Base-by-base conservation (phyloP, 2,888 invertebrate species). In the Ptychoptera contaminata region DNA sequence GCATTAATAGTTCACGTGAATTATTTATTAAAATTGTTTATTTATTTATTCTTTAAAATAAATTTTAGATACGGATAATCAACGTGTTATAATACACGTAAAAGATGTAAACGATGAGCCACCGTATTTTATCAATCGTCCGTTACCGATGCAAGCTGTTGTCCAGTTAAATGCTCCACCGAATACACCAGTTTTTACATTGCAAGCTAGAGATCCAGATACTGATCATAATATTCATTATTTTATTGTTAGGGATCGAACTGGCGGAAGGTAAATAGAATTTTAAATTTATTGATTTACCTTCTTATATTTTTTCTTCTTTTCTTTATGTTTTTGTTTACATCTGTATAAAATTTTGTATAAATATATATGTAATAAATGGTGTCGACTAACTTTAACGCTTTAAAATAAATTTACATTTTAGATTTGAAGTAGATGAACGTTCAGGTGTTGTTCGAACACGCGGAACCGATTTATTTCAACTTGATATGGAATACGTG, bases 91-190 rank as follows among this genome's bases (percentile, higher is more conserved):
- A 53, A 90, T 96, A 60, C 87, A 86, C 65, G 85, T 96, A 52
- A 85, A 87, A 60, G 94, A 96, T 65, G 86, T 93, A 44, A 96
- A 96, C 68, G 96, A 97, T 63, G 97, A 97, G 65, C 83, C 87
- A 1, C 66, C 97, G 1, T 88, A 91, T 66, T 96, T 98, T 72
- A 87, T 94, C 69, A 98, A 97, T 69, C 79, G 88, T 2, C 97
- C 97, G 0, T 69, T 90, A 51, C 97, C 97, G 14, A 96, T 94
- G 88, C 90, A 94, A 67, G 90, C 96, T 1, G 93, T 96, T 48
- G 93, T 96, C 1, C 92, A 94, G 59, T 74, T 92, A 44, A 94
- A 94, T 62, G 93, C 94, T 4, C 86, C 91, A 4, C 86, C 91
- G 35, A 94, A 93, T 63, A 92, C 92, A 0, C 91, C 90, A 6